Percentiles rank a stretch among this genome's conserved stretches.
These are phyloP conservation scores for Meganola albula DNA, from an alignment of 2,888 invertebrate species.

Conservation along the genomic window DNA sequence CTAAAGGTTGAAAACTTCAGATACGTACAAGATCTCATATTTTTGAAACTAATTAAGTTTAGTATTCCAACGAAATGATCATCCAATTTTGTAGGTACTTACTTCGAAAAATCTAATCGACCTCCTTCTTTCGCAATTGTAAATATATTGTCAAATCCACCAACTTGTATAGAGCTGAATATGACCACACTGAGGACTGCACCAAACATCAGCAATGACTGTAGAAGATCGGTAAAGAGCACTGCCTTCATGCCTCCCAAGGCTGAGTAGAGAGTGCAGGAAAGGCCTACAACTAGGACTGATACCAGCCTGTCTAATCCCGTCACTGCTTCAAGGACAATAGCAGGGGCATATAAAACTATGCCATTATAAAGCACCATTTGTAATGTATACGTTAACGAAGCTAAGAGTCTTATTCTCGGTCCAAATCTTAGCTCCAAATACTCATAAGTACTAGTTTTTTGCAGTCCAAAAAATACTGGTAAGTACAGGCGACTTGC, in stretches of 20 bases:
- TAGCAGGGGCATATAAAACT: constrained; percentile 94
- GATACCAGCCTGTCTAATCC: constrained; percentile 85
- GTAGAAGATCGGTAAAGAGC: constrained; percentile 90
- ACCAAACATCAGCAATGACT: constrained; percentile 90
- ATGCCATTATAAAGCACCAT: constrained; percentile 94
- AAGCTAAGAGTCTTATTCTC: constrained; percentile 85
- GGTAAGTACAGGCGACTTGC: constrained; percentile 88
- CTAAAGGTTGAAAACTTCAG: constrained; percentile 70
- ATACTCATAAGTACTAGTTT: constrained; percentile 95
- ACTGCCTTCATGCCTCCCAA: constrained; percentile 96
- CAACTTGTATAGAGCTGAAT: constrained; percentile 82
- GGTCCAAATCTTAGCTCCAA: constrained; percentile 91
- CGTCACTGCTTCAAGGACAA: constrained; percentile 91
- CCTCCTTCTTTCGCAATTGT: constrained; percentile 81
- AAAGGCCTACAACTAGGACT: constrained; percentile 84
- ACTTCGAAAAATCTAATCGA: constrained; percentile 84
- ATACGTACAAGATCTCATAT: not conserved
- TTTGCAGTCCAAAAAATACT: constrained; percentile 89
- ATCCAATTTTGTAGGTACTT: no score
- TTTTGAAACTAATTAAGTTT: no score
- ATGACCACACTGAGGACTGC: constrained; percentile 88
- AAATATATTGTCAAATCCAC: constrained; percentile 85
- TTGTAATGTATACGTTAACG: constrained; percentile 90
- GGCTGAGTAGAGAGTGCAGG: constrained; percentile 91
- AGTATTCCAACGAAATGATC: no score